Percentiles rank a stretch among this genome's conserved stretches.
phyloP scores from a whole-genome alignment of 2,797 vertebrate genomes.

The Peromyscus melanophrys region DNA sequence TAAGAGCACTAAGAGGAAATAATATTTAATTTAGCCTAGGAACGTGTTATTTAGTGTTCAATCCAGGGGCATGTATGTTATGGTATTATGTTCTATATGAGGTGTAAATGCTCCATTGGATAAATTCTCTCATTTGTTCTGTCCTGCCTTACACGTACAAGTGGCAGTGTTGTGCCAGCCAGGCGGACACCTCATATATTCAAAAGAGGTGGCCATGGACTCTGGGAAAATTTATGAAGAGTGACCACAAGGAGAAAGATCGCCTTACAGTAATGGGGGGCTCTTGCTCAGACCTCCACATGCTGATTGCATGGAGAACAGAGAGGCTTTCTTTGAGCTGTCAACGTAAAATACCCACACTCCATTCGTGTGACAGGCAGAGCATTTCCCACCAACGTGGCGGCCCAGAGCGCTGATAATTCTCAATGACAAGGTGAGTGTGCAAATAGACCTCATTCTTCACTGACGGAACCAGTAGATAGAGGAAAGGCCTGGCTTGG shows the following conservation, averaged over 20 bases:
- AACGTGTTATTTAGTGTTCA: slow-evolving; percentile 49
- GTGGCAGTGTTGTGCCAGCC: neutral
- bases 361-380: neutral
- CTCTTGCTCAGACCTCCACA: slow-evolving; percentile 22
- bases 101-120: neutral
- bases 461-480: neutral
- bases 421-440: slow-evolving; percentile 64
- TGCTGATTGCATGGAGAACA: slow-evolving; percentile 63
- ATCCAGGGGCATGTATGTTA: neutral
- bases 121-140: slow-evolving; percentile 67
- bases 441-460: slow-evolving; percentile 57
- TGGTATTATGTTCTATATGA: neutral
- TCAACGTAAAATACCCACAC: slow-evolving; percentile 64
- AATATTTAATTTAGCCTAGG: slow-evolving; percentile 9
- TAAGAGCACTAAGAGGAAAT: slow-evolving; percentile 18
- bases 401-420: slow-evolving; percentile 50
- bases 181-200: slow-evolving; percentile 75
- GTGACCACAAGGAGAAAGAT: slow-evolving; percentile 69
- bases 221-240: slow-evolving; percentile 74
- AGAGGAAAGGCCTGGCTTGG: neutral
- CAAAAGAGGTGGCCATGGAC: slow-evolving; percentile 22
- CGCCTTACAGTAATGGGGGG: slow-evolving; percentile 18
- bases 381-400: slow-evolving; percentile 49
- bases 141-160: neutral
- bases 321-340: slow-evolving; percentile 69